These are phyloP conservation scores for Ptychadena robeensis DNA, from an alignment of 2,797 vertebrate genomes.

Conservation along the genomic window DNA sequence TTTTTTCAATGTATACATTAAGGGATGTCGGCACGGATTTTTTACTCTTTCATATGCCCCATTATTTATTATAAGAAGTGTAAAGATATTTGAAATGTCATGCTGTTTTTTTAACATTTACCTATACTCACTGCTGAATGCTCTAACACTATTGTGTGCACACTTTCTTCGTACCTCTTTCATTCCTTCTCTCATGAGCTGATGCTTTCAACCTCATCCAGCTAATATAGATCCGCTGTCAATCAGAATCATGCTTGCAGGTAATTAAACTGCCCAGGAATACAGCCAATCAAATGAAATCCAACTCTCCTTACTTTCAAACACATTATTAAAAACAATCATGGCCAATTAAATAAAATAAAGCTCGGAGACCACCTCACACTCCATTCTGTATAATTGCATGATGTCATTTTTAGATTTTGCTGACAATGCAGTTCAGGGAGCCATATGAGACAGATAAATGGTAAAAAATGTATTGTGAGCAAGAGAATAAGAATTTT, in stretches of 20 bases:
- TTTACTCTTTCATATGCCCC: too few relatives aligned
- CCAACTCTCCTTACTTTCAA: constrained; percentile 1
- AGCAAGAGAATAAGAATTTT: too few relatives aligned
- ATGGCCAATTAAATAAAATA: constrained; percentile 19
- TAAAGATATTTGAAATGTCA: too few relatives aligned
- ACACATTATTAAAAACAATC: constrained; percentile 8
- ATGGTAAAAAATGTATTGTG: too few relatives aligned
- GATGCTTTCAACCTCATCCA: background rate
- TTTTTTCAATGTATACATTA: too few relatives aligned
- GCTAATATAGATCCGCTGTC: constrained; percentile 21
- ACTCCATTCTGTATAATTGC: background rate
- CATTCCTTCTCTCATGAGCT: background rate
- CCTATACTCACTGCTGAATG: too few relatives aligned
- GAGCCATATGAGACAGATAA: background rate
- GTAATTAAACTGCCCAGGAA: constrained; percentile 33
- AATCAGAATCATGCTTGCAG: constrained; percentile 3
- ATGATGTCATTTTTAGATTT: background rate
- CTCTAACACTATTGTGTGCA: too few relatives aligned
- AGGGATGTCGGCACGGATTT: too few relatives aligned
- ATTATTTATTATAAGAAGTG: too few relatives aligned
- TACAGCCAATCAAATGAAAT: constrained; percentile 40
- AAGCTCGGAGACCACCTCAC: constrained; percentile 15
- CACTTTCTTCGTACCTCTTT: background rate
- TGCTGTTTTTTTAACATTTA: too few relatives aligned
- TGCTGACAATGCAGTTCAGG: constrained; percentile 17